These are phyloP conservation scores for Pharmacophagus antenor DNA, from an alignment of 2,888 invertebrate genomes.

Conservation along the genomic window DNA sequence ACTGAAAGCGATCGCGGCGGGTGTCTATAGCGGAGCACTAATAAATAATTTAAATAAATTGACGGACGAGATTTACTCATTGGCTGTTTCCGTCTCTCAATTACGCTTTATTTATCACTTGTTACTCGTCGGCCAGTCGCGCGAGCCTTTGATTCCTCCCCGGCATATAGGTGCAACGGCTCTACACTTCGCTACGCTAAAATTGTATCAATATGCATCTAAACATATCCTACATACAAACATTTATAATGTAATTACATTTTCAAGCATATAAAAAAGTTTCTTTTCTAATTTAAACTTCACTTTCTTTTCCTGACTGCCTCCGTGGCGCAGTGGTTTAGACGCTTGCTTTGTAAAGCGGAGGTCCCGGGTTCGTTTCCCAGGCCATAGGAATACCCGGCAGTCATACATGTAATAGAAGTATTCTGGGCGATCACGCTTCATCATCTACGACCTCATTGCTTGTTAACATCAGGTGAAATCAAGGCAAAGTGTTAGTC, in stretches of 20 bases:
- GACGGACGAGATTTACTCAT: slow-evolving; percentile 82
- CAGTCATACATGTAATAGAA: too few relatives aligned
- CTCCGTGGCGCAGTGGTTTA: too few relatives aligned
- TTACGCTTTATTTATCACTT: slow-evolving; percentile 81
- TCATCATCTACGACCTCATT: too few relatives aligned
- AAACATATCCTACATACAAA: neutral
- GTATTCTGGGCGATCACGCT: too few relatives aligned
- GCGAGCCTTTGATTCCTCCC: slow-evolving; percentile 37
- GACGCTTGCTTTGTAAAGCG: too few relatives aligned
- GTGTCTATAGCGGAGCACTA: slow-evolving; percentile 80
- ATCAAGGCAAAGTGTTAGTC: too few relatives aligned
- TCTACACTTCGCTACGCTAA: slow-evolving; percentile 11
- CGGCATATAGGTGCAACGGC: slow-evolving; percentile 19
- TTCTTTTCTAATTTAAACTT: too few relatives aligned
- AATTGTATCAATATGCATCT: neutral
- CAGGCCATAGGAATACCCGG: too few relatives aligned
- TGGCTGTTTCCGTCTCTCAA: slow-evolving; percentile 80
- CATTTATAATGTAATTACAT: neutral
- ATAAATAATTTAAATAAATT: slow-evolving; percentile 82
- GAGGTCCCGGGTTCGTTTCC: too few relatives aligned
- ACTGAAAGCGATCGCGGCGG: slow-evolving; percentile 74
- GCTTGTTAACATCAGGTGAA: too few relatives aligned
- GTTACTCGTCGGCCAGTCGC: slow-evolving; percentile 62
- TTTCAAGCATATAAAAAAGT: too few relatives aligned
- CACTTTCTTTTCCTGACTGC: too few relatives aligned